Percentiles rank a stretch among this genome's conserved stretches.
These are phyloP conservation scores for Hippocampus mohnikei DNA, from an alignment of 2,113 vertebrate genomes.

Conservation along the genomic window DNA sequence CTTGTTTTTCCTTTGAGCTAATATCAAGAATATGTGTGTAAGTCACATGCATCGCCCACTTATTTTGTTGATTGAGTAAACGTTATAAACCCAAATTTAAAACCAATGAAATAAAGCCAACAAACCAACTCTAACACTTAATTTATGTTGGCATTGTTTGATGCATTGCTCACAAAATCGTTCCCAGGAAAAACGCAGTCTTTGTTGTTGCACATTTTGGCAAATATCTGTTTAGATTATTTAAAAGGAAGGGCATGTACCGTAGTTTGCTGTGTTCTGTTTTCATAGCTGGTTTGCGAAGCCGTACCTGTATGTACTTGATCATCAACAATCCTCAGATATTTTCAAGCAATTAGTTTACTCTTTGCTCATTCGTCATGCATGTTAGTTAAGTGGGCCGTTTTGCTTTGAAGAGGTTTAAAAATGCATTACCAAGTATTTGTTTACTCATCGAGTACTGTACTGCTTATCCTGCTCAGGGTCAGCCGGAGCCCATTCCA, in stretches of 20 bases:
- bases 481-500: background rate
- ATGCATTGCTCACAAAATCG: background rate
- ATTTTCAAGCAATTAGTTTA: background rate
- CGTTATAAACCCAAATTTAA: background rate
- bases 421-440: background rate
- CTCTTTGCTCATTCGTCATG: background rate
- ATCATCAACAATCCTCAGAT: constrained; percentile 4
- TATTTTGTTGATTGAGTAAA: background rate
- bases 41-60: background rate
- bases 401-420: background rate
- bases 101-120: background rate
- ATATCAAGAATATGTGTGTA: background rate
- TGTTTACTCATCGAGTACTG: background rate
- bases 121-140: background rate
- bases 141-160: background rate
- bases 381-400: background rate
- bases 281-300: background rate
- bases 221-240: background rate
- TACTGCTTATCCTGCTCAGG: background rate
- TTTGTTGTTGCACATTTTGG: background rate
- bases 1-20: background rate
- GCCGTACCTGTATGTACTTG: constrained; percentile 1
- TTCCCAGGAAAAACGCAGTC: background rate
- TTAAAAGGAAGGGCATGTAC: background rate
- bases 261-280: background rate